Conservation (phyloP, 2,888 invertebrate species). For the Agriopis aurantiaria region DNA sequence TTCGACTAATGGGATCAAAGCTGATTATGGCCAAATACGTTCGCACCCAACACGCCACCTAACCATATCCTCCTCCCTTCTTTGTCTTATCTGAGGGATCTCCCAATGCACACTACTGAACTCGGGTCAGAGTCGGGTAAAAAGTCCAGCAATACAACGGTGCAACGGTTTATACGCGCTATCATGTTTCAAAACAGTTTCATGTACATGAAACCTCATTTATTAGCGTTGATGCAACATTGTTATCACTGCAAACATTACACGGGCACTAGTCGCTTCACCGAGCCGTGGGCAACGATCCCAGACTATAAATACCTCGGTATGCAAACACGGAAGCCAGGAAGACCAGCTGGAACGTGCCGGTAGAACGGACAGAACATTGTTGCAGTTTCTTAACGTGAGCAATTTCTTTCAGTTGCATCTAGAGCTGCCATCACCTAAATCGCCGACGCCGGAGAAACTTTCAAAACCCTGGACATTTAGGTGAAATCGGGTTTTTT, state of each 20-base stretch:
- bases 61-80: no score
- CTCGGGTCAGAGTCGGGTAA: not conserved
- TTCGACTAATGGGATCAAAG: no score
- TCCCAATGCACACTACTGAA: no score
- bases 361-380: constrained; percentile 14
- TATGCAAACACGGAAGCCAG: constrained; percentile 37
- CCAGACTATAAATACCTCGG: constrained; percentile 39
- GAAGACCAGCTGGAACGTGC: constrained; percentile 6
- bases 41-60: no score
- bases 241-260: constrained; percentile 22
- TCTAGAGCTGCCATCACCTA: no score
- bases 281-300: constrained; percentile 39
- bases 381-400: constrained; percentile 7
- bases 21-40: no score
- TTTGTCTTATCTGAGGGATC: no score
- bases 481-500: no score
- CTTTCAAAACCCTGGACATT: no score
- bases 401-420: not conserved
- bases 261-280: constrained; percentile 20
- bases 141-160: not conserved
- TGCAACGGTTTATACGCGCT: no score
- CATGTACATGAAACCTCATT: constrained; percentile 8
- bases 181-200: constrained; percentile 1
- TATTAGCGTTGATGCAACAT: not conserved
- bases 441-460: no score